A percentile compares a stretch with the other conserved stretches of the same genome.
phyloP scores from a whole-genome alignment of 1,140 invertebrate genomes.

The Brachionus manjavacas region DNA sequence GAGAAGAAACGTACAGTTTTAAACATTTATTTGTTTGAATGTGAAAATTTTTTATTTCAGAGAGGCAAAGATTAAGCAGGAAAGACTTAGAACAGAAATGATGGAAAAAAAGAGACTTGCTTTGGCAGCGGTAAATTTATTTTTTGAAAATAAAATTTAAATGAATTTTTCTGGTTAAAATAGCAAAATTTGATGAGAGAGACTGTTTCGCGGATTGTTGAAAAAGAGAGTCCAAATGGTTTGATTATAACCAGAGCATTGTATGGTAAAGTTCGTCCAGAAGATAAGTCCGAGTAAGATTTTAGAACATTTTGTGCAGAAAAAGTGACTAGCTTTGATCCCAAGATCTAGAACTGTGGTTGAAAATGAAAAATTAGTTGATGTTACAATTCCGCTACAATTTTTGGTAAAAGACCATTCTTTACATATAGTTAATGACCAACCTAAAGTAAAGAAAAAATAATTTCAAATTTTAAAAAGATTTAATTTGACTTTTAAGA shows the following conservation, averaged over 20 bases:
- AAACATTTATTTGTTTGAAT: not conserved
- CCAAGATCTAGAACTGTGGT: not conserved
- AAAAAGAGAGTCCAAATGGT: conserved; percentile 68
- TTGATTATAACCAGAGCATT: conserved; percentile 78
- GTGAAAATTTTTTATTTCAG: not conserved
- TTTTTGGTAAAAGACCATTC: conserved; percentile 85
- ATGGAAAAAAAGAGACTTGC: conserved; percentile 29
- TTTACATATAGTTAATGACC: conserved; percentile 71
- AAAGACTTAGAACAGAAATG: not conserved
- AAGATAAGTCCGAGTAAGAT: conserved; percentile 10
- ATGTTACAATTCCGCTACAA: conserved; percentile 86
- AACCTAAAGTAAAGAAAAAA: conserved; percentile 69
- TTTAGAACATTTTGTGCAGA: not conserved
- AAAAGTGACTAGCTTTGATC: not conserved
- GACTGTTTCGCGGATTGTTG: conserved; percentile 56
- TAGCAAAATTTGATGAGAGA: conserved; percentile 74
- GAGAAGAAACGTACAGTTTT: conserved; percentile 66
- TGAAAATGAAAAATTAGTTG: conserved; percentile 66
- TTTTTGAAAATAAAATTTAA: conserved; percentile 27
- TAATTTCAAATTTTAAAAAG: not conserved
- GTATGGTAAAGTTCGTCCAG: conserved; percentile 60
- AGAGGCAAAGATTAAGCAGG: conserved; percentile 20
- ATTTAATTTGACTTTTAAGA: conserved; percentile 63
- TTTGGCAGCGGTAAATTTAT: conserved; percentile 21
- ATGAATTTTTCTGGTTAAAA: conserved; percentile 25